phyloP scores from a whole-genome alignment of 2,888 invertebrate species.

The Tubulanus polymorphus region DNA sequence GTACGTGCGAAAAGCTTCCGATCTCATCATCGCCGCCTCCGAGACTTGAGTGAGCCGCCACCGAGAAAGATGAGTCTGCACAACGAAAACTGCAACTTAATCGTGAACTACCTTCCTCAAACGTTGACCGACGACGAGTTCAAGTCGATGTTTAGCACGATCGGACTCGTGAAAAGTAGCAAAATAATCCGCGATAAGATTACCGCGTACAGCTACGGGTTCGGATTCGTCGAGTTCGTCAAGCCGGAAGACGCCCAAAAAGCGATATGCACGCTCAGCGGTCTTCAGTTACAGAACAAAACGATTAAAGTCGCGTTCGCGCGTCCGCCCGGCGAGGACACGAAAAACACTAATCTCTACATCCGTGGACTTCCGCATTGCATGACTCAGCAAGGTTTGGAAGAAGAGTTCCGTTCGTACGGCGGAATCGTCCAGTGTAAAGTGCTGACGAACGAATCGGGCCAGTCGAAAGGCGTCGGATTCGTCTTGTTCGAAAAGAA shows the following conservation, averaged over 20 bases:
- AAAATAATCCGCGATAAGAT: conserved; percentile 62
- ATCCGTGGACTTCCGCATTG: conserved; percentile 77
- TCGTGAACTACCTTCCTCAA: conserved; percentile 93
- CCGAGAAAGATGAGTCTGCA: too few species aligned
- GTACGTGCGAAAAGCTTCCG: too few species aligned
- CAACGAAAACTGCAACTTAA: conserved; percentile 68
- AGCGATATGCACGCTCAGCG: conserved; percentile 83
- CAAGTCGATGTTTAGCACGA: conserved; percentile 79
- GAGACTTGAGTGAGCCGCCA: too few species aligned
- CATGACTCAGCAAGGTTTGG: conserved; percentile 69
- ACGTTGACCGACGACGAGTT: conserved; percentile 87
- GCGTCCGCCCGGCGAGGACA: conserved; percentile 83
- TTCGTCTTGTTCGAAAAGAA: conserved; percentile 78
- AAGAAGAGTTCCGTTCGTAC: conserved; percentile 80
- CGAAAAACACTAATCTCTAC: conserved; percentile 90
- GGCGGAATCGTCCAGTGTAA: conserved; percentile 90
- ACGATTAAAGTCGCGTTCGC: conserved; percentile 91
- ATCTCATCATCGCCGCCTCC: too few species aligned
- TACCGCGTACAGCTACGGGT: conserved; percentile 94
- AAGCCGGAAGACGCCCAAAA: conserved; percentile 78
- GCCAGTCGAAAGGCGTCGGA: conserved; percentile 83
- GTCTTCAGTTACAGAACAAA: conserved; percentile 84
- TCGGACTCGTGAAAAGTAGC: conserved; percentile 85
- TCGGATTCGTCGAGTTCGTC: conserved; percentile 90
- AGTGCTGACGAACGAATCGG: conserved; percentile 83